Conservation (phyloP, 2,888 invertebrate genomes). For the Itoplectis maculator region DNA sequence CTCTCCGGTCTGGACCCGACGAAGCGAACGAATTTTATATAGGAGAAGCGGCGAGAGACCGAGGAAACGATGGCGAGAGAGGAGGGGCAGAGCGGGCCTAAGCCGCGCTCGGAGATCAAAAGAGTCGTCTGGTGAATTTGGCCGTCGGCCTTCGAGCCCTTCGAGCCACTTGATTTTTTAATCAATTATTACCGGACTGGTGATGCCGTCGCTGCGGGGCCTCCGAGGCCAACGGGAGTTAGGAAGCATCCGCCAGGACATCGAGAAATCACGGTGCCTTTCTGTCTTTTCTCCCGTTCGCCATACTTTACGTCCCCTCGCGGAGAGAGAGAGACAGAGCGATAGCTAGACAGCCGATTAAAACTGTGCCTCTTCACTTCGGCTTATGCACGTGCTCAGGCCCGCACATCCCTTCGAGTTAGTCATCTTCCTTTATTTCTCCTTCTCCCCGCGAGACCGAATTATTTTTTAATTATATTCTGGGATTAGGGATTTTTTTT, state of each 20-base stretch:
- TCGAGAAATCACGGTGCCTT: slow-evolving; percentile 62
- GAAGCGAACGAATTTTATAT: slow-evolving; percentile 76
- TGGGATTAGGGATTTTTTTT: slow-evolving; percentile 54
- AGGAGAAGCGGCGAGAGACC: slow-evolving; percentile 50
- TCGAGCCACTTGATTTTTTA: slow-evolving; percentile 77
- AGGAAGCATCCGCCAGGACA: slow-evolving; percentile 66
- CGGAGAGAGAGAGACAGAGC: slow-evolving; percentile 28
- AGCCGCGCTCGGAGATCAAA: slow-evolving; percentile 71
- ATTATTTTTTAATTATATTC: slow-evolving; percentile 69
- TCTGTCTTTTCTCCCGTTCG: slow-evolving; percentile 38
- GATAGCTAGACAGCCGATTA: slow-evolving; percentile 65
- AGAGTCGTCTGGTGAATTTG: slow-evolving; percentile 69
- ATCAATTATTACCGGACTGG: slow-evolving; percentile 75
- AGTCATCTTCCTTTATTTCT: slow-evolving; percentile 43
- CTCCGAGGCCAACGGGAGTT: slow-evolving; percentile 44
- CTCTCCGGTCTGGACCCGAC: slow-evolving; percentile 69
- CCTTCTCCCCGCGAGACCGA: slow-evolving; percentile 42
- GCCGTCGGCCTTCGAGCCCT: slow-evolving; percentile 64
- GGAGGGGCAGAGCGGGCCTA: slow-evolving; percentile 48
- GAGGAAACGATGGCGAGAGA: slow-evolving; percentile 49
- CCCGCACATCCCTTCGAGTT: slow-evolving; percentile 45
- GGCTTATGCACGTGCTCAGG: slow-evolving; percentile 54
- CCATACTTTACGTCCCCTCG: slow-evolving; percentile 27
- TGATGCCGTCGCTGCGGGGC: slow-evolving; percentile 64
- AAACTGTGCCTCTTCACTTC: slow-evolving; percentile 55